These are phyloP conservation scores for Malaclemys terrapin DNA, from an alignment of 2,113 vertebrate species.

Conservation along the genomic window DNA sequence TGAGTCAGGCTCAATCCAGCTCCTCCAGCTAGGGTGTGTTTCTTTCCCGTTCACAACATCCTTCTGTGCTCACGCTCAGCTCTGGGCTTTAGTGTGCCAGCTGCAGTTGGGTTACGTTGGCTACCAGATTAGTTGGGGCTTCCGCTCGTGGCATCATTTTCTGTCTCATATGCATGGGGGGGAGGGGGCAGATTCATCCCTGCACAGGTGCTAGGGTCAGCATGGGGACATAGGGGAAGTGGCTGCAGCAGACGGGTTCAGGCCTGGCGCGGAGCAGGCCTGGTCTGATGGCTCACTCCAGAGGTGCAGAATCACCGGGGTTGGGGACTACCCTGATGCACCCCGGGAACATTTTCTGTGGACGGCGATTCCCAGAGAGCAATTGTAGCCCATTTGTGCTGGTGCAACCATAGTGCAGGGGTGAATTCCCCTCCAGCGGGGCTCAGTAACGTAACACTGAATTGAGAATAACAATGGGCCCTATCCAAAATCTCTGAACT, in stretches of 20 bases:
- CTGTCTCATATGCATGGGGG: neutral
- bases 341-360: neutral
- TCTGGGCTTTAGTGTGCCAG: neutral
- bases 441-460: neutral
- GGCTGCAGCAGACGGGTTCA: neutral
- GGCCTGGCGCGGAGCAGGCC: too few species aligned
- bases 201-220: neutral
- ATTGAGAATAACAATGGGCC: neutral
- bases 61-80: neutral
- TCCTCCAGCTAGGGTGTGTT: neutral
- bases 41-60: neutral
- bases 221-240: neutral
- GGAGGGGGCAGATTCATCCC: neutral
- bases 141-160: neutral
- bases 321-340: neutral
- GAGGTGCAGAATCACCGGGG: neutral
- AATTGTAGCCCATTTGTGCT: neutral
- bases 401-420: too few species aligned
- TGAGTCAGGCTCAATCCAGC: neutral
- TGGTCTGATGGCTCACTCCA: too few species aligned
- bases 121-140: neutral
- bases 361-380: neutral
- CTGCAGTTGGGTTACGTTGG: neutral
- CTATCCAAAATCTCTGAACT: neutral
- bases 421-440: neutral